phyloP scores from a whole-genome alignment of 1,140 invertebrate species.

The Meloidogyne hapla region DNA sequence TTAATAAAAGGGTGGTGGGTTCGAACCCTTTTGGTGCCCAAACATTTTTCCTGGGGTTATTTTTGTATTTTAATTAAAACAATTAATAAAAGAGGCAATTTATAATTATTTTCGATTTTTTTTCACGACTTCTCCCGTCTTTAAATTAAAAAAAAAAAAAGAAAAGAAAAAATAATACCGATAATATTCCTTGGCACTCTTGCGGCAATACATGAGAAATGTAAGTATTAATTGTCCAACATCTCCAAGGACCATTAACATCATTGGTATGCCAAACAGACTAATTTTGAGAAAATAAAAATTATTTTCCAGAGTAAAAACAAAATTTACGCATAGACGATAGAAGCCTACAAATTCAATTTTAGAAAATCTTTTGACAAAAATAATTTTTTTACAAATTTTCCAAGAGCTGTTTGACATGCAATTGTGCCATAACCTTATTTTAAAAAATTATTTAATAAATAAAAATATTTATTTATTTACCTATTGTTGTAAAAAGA shows the following conservation, averaged over 20 bases:
- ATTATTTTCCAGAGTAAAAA: not conserved
- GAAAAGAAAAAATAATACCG: slow-evolving; percentile 20
- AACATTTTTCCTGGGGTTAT: too few species aligned
- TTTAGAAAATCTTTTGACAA: too few species aligned
- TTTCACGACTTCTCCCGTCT: too few species aligned
- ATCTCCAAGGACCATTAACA: slow-evolving; percentile 46
- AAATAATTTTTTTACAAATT: slow-evolving; percentile 22
- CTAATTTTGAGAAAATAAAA: not conserved
- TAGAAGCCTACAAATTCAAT: not conserved
- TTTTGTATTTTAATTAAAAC: too few species aligned
- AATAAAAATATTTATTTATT: slow-evolving; percentile 2
- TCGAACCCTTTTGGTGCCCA: too few species aligned
- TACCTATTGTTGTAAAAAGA: slow-evolving; percentile 35
- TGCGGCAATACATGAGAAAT: slow-evolving; percentile 34
- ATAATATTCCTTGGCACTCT: slow-evolving; percentile 15
- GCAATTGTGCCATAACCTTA: slow-evolving; percentile 39
- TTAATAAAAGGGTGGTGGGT: too few species aligned
- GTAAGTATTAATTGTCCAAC: slow-evolving; percentile 37
- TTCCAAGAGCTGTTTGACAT: slow-evolving; percentile 39
- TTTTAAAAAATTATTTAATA: not conserved
- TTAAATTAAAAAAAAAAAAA: not conserved
- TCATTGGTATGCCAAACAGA: slow-evolving; percentile 38
- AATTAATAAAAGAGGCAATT: too few species aligned
- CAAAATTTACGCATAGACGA: not conserved
- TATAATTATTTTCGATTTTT: not conserved